Evolutionary conservation across 1,140 invertebrate species (phyloP).

Genomic region (Rhyacophila brunnea): DNA sequence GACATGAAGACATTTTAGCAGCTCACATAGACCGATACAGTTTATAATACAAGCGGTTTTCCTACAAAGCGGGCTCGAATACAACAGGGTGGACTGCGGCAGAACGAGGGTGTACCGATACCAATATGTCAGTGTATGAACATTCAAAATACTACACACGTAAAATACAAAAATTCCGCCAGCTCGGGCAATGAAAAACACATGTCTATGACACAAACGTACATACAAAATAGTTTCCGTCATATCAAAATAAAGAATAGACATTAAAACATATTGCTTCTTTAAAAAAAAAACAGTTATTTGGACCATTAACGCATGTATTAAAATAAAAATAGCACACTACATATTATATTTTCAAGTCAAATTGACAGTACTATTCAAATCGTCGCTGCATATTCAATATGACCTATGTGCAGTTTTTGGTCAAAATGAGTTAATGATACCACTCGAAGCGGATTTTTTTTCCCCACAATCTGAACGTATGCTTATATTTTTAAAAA

Average conservation of each 20-base stretch:
- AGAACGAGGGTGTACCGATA: slow-evolving; percentile 20
- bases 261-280: too few species aligned
- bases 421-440: too few species aligned
- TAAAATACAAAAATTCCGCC: slow-evolving; percentile 33
- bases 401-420: too few species aligned
- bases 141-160: slow-evolving; percentile 36
- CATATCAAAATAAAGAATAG: neutral
- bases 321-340: too few species aligned
- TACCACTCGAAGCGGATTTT: too few species aligned
- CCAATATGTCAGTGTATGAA: slow-evolving; percentile 20
- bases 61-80: slow-evolving; percentile 33
- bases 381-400: too few species aligned
- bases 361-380: too few species aligned
- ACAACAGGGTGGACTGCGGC: slow-evolving; percentile 32
- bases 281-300: too few species aligned
- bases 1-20: slow-evolving; percentile 30
- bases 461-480: too few species aligned
- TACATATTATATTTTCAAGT: too few species aligned
- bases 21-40: slow-evolving; percentile 31
- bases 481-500: too few species aligned
- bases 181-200: slow-evolving; percentile 21
- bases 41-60: slow-evolving; percentile 36
- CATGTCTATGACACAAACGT: slow-evolving; percentile 17
- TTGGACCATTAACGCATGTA: too few species aligned
- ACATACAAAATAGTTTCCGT: slow-evolving; percentile 1